phyloP scores from a whole-genome alignment of 2,888 invertebrate genomes.

The Ectemnius lituratus region DNA sequence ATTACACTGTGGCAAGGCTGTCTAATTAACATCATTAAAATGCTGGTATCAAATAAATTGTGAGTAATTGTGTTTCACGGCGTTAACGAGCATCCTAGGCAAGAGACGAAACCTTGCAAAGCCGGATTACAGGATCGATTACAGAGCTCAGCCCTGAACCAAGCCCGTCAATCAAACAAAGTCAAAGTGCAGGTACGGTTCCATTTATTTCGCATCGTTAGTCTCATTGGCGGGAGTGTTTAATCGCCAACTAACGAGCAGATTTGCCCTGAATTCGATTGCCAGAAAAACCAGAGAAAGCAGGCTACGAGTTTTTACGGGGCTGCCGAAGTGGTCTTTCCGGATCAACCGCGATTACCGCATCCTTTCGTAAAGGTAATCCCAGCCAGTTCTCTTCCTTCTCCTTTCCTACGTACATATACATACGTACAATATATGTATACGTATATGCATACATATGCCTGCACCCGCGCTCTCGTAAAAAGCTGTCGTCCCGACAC shows the following conservation, averaged over 20 bases:
- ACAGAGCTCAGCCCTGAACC: not conserved
- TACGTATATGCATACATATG: too few species aligned
- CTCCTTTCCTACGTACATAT: too few species aligned
- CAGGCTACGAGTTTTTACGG: slow-evolving; percentile 2
- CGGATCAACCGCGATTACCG: slow-evolving; percentile 17
- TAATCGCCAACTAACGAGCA: slow-evolving; percentile 39
- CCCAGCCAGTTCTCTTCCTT: too few species aligned
- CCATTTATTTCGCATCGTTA: too few species aligned
- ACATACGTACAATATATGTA: too few species aligned
- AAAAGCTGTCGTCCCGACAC: too few species aligned
- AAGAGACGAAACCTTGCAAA: slow-evolving; percentile 18
- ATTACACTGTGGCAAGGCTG: slow-evolving; percentile 21
- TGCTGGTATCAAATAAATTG: slow-evolving; percentile 68
- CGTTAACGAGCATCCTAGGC: slow-evolving; percentile 53
- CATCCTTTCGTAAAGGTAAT: slow-evolving; percentile 47
- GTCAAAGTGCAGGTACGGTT: too few species aligned
- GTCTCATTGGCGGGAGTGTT: not conserved
- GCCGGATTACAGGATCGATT: slow-evolving; percentile 39
- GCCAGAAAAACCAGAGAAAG: slow-evolving; percentile 25
- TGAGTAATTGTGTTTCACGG: slow-evolving; percentile 66
- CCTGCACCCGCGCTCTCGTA: too few species aligned
- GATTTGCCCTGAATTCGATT: slow-evolving; percentile 7
- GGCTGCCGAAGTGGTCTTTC: slow-evolving; percentile 13
- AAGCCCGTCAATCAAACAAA: slow-evolving; percentile 1
- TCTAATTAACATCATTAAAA: slow-evolving; percentile 68